Conservation (phyloP, 2,888 invertebrate genomes). For the Stratiomys singularior region DNA sequence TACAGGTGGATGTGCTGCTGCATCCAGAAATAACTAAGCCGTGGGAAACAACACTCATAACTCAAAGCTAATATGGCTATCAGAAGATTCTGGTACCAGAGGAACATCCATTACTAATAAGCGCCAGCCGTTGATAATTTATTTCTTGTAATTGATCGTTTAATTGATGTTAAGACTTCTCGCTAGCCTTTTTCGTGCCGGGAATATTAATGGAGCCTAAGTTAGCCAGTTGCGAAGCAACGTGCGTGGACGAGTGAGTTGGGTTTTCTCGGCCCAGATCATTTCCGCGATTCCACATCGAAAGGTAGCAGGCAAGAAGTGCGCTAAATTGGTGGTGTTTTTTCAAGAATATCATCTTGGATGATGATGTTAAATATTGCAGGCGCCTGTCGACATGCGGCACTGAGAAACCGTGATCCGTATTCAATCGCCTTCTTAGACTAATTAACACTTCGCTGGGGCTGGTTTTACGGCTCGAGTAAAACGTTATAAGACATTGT, state of each 20-base stretch:
- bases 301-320: too few relatives aligned
- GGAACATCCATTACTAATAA: constrained; percentile 1
- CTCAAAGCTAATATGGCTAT: not conserved
- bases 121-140: constrained; percentile 21
- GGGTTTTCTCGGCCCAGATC: not conserved
- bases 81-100: not conserved
- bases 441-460: not conserved
- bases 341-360: too few relatives aligned
- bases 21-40: not conserved
- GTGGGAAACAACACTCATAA: not conserved
- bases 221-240: not conserved
- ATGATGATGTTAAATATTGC: not conserved
- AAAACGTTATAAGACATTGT: too few relatives aligned
- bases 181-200: constrained; percentile 11
- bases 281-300: not conserved
- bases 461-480: too few relatives aligned
- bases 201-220: not conserved
- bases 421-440: not conserved
- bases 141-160: constrained; percentile 35
- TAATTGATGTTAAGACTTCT: constrained; percentile 36
- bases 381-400: not conserved
- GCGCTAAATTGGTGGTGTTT: too few relatives aligned
- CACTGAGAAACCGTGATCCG: not conserved
- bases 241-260: not conserved
- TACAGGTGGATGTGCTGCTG: too few relatives aligned